Evolutionary conservation across 2,113 vertebrate genomes (phyloP).

Genomic region (Sisor rabdophorus): DNA sequence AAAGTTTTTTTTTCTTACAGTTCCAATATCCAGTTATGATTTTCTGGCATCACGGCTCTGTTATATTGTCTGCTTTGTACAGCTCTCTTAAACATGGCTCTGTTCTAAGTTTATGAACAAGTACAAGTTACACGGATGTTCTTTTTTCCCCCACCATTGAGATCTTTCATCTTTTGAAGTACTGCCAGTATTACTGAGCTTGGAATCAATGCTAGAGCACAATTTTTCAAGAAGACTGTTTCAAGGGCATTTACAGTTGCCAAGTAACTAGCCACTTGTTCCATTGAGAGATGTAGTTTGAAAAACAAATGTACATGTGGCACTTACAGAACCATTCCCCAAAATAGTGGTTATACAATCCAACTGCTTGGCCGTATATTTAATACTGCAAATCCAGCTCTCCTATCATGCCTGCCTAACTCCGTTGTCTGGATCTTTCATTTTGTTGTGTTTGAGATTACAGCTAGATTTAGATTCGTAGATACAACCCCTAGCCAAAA

Average conservation of each 20-base stretch:
- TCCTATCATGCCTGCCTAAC: not conserved
- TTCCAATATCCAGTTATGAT: not conserved
- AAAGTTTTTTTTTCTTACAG: no score
- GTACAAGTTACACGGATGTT: not conserved
- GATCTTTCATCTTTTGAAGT: not conserved
- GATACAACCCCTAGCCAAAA: no score
- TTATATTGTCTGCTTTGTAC: not conserved
- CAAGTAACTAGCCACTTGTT: constrained; percentile 8
- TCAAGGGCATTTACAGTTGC: constrained; percentile 12
- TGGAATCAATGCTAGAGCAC: not conserved
- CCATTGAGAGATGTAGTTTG: not conserved
- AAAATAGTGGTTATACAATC: not conserved
- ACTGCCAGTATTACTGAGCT: not conserved
- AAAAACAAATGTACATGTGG: not conserved
- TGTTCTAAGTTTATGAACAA: not conserved
- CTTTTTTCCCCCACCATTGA: not conserved
- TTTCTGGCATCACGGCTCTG: not conserved
- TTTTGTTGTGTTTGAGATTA: not conserved
- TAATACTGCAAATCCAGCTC: no score
- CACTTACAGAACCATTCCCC: not conserved
- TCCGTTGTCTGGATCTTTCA: not conserved
- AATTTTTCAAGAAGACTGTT: not conserved
- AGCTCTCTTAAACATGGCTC: not conserved
- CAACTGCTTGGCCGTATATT: not conserved
- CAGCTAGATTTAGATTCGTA: no score